Evolutionary conservation across 2,797 vertebrate species (phyloP).

Genomic region (Margarornis squamiger): DNA sequence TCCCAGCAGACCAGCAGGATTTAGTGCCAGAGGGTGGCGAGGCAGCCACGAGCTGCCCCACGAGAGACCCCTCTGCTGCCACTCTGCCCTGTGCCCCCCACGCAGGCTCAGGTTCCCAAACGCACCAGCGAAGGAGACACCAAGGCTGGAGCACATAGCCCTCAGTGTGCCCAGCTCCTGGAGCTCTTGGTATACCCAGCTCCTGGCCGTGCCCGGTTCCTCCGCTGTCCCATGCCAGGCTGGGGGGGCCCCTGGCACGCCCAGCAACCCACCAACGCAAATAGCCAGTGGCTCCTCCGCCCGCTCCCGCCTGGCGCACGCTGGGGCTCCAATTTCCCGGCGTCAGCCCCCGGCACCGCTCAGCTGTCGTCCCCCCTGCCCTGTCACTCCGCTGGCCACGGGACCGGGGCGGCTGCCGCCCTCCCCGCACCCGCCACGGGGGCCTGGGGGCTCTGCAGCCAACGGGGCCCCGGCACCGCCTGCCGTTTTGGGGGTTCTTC

Average conservation of each 20-base stretch:
- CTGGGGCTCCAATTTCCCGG: conserved; percentile 77
- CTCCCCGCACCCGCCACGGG: not conserved
- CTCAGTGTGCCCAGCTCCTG: not conserved
- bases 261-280: conserved; percentile 56
- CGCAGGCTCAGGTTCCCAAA: not conserved
- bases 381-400: conserved; percentile 73
- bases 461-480: not conserved
- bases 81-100: not conserved
- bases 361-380: conserved; percentile 77
- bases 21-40: not conserved
- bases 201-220: not conserved
- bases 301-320: not conserved
- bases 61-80: not conserved
- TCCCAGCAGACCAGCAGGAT: not conserved
- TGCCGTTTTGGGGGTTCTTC: not conserved
- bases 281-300: conserved; percentile 29
- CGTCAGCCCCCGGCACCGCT: conserved; percentile 76
- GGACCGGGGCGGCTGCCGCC: not conserved
- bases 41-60: not conserved
- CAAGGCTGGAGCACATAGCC: not conserved
- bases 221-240: not conserved
- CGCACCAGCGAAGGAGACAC: fast-evolving
- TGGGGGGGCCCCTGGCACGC: conserved; percentile 1
- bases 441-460: not conserved
- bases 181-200: not conserved